Evolutionary conservation across 2,888 invertebrate species (phyloP).

Genomic region (Andricus curvator): DNA sequence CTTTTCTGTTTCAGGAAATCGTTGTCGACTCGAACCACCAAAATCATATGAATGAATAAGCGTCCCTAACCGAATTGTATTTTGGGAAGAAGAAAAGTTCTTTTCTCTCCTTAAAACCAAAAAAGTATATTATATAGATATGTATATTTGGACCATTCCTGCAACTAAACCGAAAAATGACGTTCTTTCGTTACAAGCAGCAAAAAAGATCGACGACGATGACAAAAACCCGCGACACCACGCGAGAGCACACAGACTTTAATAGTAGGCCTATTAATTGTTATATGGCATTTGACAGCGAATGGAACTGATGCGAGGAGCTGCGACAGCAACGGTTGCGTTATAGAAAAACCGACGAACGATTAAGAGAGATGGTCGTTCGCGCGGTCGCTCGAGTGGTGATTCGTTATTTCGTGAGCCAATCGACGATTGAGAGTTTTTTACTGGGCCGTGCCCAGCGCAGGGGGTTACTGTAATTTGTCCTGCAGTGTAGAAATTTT

Average conservation of each 20-base stretch:
- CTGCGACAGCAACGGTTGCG: slow-evolving; percentile 40
- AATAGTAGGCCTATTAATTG: slow-evolving; percentile 70
- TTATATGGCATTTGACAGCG: slow-evolving; percentile 45
- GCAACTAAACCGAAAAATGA: slow-evolving; percentile 75
- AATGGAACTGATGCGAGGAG: slow-evolving; percentile 32
- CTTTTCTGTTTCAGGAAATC: slow-evolving; percentile 71
- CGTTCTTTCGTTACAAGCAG: slow-evolving; percentile 76
- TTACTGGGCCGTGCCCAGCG: slow-evolving; percentile 70
- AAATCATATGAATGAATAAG: slow-evolving; percentile 76
- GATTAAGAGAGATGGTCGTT: slow-evolving; percentile 42
- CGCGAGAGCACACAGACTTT: slow-evolving; percentile 68
- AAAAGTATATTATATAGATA: slow-evolving; percentile 77
- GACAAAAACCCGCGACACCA: slow-evolving; percentile 61
- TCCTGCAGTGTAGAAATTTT: slow-evolving; percentile 75
- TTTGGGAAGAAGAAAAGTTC: slow-evolving; percentile 77
- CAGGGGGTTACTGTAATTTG: slow-evolving; percentile 65
- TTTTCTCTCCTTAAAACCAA: slow-evolving; percentile 78
- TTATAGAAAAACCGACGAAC: slow-evolving; percentile 42
- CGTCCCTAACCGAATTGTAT: slow-evolving; percentile 74
- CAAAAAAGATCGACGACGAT: slow-evolving; percentile 57
- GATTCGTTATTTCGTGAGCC: slow-evolving; percentile 47
- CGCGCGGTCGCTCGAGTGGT: slow-evolving; percentile 46
- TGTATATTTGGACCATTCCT: slow-evolving; percentile 78
- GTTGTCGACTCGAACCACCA: slow-evolving; percentile 74
- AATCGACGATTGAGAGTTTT: slow-evolving; percentile 43